phyloP scores from a whole-genome alignment of 2,113 vertebrate genomes.

The Tachysurus vachellii region DNA sequence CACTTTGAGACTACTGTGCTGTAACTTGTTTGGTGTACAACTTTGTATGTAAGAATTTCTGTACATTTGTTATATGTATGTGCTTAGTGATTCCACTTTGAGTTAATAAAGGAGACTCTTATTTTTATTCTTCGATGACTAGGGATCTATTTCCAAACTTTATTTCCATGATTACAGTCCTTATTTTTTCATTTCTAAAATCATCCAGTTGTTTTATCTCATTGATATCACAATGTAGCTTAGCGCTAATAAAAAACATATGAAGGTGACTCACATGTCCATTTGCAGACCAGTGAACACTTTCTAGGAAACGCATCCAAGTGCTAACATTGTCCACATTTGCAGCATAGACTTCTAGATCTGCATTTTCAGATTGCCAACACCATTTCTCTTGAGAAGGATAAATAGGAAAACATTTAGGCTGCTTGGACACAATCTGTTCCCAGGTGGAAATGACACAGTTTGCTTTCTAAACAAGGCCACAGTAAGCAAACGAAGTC shows the following conservation, averaged over 20 bases:
- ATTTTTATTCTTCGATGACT: background rate
- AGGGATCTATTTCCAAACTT: background rate
- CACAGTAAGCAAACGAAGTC: slow-evolving; percentile 8
- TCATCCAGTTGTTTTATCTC: background rate
- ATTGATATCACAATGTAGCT: background rate
- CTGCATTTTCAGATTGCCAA: background rate
- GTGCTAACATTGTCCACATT: background rate
- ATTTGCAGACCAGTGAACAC: background rate
- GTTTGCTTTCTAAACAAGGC: slow-evolving; percentile 17
- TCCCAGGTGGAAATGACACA: background rate
- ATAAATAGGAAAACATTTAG: background rate
- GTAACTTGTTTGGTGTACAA: background rate
- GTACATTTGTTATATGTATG: background rate
- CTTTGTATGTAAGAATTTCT: background rate
- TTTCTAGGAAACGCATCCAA: slow-evolving; percentile 1
- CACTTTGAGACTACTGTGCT: background rate
- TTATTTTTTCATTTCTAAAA: slow-evolving; percentile 10
- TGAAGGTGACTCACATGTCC: background rate
- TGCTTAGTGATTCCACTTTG: background rate
- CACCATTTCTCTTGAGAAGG: slow-evolving; percentile 8
- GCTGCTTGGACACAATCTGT: background rate
- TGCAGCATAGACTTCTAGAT: background rate
- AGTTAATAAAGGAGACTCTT: background rate
- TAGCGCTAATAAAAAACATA: slow-evolving; percentile 8
- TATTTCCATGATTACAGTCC: background rate